A percentile compares a stretch with the other conserved stretches of the same genome.
Conservation (phyloP, 2,113 vertebrate genomes). For the Salvator merianae region DNA sequence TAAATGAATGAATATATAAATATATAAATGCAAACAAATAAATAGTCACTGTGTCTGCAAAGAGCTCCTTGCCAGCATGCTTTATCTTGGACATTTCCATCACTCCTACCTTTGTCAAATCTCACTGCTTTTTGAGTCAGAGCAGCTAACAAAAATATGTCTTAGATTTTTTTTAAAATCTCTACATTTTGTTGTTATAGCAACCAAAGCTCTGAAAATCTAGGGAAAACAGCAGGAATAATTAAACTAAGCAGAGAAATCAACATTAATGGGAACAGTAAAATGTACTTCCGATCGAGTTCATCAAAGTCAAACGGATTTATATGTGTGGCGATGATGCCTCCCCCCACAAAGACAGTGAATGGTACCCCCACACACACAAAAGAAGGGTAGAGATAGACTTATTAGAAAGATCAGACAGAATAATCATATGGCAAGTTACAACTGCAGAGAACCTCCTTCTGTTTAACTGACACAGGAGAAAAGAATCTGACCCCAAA, state of each 20-base stretch:
- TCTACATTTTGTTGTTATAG: conserved; percentile 54
- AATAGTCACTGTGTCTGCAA: not conserved
- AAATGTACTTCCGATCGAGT: conserved; percentile 17
- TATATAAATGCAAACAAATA: not conserved
- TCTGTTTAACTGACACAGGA: not conserved
- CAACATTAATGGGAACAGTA: conserved; percentile 41
- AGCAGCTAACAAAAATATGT: conserved; percentile 17
- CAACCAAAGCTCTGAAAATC: conserved; percentile 52
- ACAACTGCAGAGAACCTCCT: not conserved
- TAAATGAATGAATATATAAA: not conserved
- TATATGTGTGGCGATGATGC: not conserved
- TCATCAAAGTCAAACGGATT: not conserved
- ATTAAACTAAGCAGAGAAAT: conserved; percentile 53
- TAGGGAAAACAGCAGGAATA: conserved; percentile 57
- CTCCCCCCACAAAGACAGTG: not conserved
- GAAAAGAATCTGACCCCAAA: not conserved
- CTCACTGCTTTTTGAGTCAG: conserved; percentile 24
- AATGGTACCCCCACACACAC: not conserved
- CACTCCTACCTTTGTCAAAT: conserved; percentile 2
- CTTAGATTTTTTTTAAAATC: conserved; percentile 14
- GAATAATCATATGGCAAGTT: not conserved
- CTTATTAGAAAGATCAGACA: not conserved
- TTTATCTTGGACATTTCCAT: conserved; percentile 1
- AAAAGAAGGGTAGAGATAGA: not conserved
- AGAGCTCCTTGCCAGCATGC: not conserved